phyloP scores from a whole-genome alignment of 1,140 invertebrate species.

The Zaprionus nigranus region DNA sequence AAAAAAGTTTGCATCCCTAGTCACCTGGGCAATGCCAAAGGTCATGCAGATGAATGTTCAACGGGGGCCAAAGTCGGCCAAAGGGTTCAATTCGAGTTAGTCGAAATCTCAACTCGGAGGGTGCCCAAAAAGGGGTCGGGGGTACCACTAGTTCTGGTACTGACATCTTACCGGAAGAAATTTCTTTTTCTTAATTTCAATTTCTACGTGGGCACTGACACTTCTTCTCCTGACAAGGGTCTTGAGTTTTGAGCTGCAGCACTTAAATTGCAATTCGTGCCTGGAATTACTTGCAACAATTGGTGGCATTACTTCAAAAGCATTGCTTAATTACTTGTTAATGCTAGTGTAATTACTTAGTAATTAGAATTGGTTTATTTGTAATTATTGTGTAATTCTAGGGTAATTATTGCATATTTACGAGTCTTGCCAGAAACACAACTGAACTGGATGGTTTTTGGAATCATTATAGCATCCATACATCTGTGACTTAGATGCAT shows the following conservation, averaged over 20 bases:
- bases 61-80: neutral
- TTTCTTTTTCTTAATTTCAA: neutral
- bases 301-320: neutral
- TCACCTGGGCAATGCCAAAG: slow-evolving; percentile 37
- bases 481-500: too few relatives aligned
- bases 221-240: neutral
- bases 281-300: neutral
- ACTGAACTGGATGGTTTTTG: too few relatives aligned
- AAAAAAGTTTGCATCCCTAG: slow-evolving; percentile 42
- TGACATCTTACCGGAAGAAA: neutral
- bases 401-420: neutral
- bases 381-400: neutral
- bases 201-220: neutral
- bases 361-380: neutral
- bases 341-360: neutral
- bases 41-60: slow-evolving; percentile 13
- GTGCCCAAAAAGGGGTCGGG: neutral
- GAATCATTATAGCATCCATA: too few relatives aligned
- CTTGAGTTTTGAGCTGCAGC: neutral
- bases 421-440: too few relatives aligned
- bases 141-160: neutral
- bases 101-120: neutral
- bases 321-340: neutral
- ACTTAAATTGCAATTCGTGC: neutral
- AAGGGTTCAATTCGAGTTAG: slow-evolving; percentile 13